phyloP scores from a whole-genome alignment of 2,797 vertebrate genomes.

The Dermochelys coriacea region DNA sequence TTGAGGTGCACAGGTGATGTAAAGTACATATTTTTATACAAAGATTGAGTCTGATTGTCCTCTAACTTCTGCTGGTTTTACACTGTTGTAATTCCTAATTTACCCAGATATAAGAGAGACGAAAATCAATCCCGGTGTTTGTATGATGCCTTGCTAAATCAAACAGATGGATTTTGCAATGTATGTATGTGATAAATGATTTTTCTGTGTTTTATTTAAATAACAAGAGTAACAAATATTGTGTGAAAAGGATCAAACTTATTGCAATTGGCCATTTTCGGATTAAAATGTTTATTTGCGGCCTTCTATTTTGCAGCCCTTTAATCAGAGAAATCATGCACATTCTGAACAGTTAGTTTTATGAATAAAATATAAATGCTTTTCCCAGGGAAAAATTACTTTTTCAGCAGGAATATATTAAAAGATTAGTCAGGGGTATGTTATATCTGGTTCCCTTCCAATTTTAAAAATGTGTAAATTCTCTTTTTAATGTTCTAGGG shows the following conservation, averaged over 20 bases:
- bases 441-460: constrained; percentile 65
- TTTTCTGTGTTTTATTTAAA: constrained; percentile 51
- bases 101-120: neutral
- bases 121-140: constrained; percentile 45
- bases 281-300: constrained; percentile 42
- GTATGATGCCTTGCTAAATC: neutral
- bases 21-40: constrained; percentile 11
- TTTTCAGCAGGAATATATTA: constrained; percentile 34
- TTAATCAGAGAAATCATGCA: constrained; percentile 49
- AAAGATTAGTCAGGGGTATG: constrained; percentile 57
- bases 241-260: constrained; percentile 39
- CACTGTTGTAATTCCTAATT: neutral
- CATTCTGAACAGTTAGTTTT: constrained; percentile 39
- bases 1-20: constrained; percentile 27
- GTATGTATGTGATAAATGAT: neutral
- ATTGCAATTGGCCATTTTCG: constrained; percentile 25
- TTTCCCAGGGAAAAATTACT: constrained; percentile 44
- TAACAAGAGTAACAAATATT: constrained; percentile 32
- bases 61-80: constrained; percentile 9
- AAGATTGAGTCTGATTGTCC: neutral
- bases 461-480: constrained; percentile 76
- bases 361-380: constrained; percentile 10
- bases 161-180: constrained; percentile 31
- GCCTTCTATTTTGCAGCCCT: constrained; percentile 31
- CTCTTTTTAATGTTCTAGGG: constrained; percentile 85